A percentile compares a stretch with the other conserved stretches of the same genome.
phyloP scores from a whole-genome alignment of 2,888 invertebrate genomes.

The Folsomia manolachei region DNA sequence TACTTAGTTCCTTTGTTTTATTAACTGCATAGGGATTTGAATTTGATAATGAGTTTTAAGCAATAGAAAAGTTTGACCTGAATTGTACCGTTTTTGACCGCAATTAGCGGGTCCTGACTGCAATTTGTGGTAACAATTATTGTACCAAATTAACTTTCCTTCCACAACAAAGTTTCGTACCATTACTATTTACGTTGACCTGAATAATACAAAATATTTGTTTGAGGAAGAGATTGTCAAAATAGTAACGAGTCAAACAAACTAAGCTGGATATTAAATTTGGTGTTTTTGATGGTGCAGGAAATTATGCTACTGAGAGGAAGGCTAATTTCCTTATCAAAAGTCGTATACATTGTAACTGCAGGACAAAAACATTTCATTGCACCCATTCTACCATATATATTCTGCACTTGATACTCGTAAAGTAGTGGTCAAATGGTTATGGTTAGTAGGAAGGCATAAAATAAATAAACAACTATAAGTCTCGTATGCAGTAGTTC shows the following conservation, averaged over 20 bases:
- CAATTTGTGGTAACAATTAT: neutral
- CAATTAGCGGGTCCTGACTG: neutral
- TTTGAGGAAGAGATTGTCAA: neutral
- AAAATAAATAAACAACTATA: neutral
- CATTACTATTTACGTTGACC: no score
- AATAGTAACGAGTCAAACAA: neutral
- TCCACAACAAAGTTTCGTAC: no score
- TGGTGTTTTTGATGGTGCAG: neutral
- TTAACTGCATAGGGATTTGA: neutral
- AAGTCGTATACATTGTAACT: neutral
- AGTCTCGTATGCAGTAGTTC: neutral
- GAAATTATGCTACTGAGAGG: slow-evolving; percentile 13
- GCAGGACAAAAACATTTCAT: no score
- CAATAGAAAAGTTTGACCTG: neutral
- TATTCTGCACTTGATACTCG: no score
- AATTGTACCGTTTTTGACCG: neutral
- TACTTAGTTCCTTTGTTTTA: no score
- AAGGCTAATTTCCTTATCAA: neutral
- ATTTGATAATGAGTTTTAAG: neutral
- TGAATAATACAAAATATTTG: neutral
- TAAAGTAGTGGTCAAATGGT: no score
- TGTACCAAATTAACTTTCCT: neutral
- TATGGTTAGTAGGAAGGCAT: no score
- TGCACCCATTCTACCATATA: no score
- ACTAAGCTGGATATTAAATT: neutral